These are phyloP conservation scores for Rostratula benghalensis DNA, from an alignment of 2,113 vertebrate species.

Conservation along the genomic window DNA sequence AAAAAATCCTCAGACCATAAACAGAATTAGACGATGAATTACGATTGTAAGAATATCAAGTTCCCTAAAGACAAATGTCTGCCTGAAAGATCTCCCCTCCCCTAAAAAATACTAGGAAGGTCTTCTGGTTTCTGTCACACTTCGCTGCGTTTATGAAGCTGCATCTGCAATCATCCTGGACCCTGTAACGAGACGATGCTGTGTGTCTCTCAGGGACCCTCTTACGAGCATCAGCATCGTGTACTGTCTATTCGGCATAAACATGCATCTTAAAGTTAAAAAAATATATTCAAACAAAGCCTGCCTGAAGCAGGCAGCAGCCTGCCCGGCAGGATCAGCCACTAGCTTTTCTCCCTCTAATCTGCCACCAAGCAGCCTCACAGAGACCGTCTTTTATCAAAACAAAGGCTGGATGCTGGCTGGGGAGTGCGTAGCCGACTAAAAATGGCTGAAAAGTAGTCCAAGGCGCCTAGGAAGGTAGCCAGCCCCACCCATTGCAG, in stretches of 20 bases:
- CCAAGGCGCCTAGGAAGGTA: conserved; percentile 56
- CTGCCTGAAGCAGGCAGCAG: neutral
- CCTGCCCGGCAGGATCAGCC: neutral
- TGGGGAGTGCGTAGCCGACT: conserved; percentile 69
- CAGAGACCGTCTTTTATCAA: conserved; percentile 62
- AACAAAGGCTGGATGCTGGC: conserved; percentile 74
- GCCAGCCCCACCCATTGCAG: conserved; percentile 79
- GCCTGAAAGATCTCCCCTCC: neutral
- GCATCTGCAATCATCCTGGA: neutral
- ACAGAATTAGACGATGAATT: neutral
- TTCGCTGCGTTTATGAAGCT: neutral
- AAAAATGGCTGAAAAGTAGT: conserved; percentile 84
- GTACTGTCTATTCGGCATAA: neutral
- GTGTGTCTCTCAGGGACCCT: neutral
- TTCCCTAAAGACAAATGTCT: neutral
- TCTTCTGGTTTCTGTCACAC: neutral
- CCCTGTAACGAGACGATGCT: neutral
- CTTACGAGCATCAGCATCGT: neutral
- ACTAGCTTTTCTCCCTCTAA: neutral
- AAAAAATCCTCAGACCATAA: neutral
- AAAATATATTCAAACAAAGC: neutral
- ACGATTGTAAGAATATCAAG: neutral
- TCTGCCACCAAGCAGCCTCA: conserved; percentile 45
- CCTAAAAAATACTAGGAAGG: neutral
- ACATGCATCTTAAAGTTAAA: conserved; percentile 26